These are phyloP conservation scores for Xyrichtys novacula DNA, from an alignment of 2,797 vertebrate genomes.

Conservation along the genomic window DNA sequence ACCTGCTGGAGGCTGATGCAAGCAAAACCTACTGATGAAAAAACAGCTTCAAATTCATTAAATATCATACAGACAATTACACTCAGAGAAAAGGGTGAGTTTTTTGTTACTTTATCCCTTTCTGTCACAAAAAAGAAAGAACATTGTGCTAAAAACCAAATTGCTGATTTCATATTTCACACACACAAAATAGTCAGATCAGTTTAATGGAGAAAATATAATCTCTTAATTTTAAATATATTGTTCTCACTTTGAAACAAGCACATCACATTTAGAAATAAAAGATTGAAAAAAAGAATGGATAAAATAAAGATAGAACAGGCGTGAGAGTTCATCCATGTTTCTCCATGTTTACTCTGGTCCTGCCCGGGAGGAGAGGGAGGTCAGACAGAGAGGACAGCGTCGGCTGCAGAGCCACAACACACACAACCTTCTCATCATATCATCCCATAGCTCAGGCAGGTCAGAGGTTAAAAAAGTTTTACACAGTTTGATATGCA, in stretches of 20 bases:
- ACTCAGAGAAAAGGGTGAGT: too few relatives aligned
- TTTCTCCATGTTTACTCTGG: constrained; percentile 40
- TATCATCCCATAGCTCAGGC: too few relatives aligned
- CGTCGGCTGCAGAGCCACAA: constrained; percentile 37
- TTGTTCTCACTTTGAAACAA: constrained; percentile 73
- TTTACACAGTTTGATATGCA: too few relatives aligned
- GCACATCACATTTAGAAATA: constrained; percentile 75
- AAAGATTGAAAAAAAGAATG: constrained; percentile 52
- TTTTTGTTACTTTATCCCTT: too few relatives aligned
- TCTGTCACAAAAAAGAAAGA: neutral
- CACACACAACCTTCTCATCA: constrained; percentile 32
- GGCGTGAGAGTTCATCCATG: constrained; percentile 57
- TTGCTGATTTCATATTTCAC: too few relatives aligned
- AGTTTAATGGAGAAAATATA: constrained; percentile 50
- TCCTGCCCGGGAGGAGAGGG: constrained; percentile 38
- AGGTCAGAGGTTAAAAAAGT: too few relatives aligned
- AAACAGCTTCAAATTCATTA: too few relatives aligned
- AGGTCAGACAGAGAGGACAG: constrained; percentile 29
- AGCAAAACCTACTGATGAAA: too few relatives aligned
- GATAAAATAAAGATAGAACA: constrained; percentile 54
- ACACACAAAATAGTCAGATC: neutral
- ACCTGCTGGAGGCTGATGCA: too few relatives aligned
- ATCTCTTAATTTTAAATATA: constrained; percentile 68
- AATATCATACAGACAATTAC: too few relatives aligned
- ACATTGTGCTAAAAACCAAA: too few relatives aligned